phyloP scores from a whole-genome alignment of 2,113 vertebrate species.

The Himantopus leucocephalus region DNA sequence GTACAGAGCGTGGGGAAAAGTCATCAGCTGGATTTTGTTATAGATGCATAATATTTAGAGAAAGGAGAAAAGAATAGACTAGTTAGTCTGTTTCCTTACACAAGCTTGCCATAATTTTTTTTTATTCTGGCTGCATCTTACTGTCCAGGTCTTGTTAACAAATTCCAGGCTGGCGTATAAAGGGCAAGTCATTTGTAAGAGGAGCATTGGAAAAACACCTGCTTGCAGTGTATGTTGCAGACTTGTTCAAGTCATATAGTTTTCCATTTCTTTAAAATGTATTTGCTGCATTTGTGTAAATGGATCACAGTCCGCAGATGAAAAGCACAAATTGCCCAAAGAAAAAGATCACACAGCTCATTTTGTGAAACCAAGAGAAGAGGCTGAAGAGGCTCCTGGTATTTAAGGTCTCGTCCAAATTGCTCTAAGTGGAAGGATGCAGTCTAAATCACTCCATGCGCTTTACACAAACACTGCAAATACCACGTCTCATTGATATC shows the following conservation, averaged over 20 bases:
- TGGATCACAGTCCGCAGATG: neutral
- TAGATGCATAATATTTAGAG: neutral
- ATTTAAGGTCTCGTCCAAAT: neutral
- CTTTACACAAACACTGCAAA: neutral
- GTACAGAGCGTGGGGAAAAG: neutral
- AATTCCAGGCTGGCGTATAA: neutral
- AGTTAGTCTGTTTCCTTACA: neutral
- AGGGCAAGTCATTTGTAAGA: neutral
- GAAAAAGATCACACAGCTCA: neutral
- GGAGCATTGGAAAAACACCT: neutral
- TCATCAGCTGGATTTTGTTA: neutral
- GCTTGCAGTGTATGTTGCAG: neutral
- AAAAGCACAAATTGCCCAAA: neutral
- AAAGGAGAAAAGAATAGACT: neutral
- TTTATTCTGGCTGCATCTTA: neutral
- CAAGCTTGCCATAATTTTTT: neutral
- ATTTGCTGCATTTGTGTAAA: neutral
- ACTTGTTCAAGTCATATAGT: neutral
- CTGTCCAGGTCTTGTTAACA: neutral
- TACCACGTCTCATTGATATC: neutral
- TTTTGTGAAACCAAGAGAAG: neutral
- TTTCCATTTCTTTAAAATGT: neutral
- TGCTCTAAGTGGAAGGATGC: neutral
- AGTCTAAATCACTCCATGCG: neutral
- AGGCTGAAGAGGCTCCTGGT: neutral